phyloP scores from a whole-genome alignment of 2,888 invertebrate genomes.

The Synergus laeviventris region DNA sequence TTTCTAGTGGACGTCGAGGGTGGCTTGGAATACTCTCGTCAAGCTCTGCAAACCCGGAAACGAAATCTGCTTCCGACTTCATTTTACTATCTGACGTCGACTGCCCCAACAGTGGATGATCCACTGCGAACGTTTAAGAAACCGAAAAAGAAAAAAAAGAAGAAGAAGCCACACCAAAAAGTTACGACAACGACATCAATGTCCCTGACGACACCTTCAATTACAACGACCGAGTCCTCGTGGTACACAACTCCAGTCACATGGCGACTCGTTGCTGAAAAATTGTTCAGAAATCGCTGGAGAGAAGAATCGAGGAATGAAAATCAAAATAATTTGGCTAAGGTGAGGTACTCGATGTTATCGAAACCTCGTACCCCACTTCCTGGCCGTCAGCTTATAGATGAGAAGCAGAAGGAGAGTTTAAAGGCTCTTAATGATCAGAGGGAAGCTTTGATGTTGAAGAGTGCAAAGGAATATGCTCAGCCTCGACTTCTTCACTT shows the following conservation, averaged over 20 bases:
- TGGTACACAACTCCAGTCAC: background rate
- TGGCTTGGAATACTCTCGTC: constrained; percentile 34
- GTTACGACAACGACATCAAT: constrained; percentile 17
- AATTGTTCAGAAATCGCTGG: constrained; percentile 41
- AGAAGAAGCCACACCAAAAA: constrained; percentile 41
- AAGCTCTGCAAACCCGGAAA: constrained; percentile 39
- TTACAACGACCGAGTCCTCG: constrained; percentile 42
- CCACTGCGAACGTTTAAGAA: constrained; percentile 47
- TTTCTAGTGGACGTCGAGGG: constrained; percentile 49
- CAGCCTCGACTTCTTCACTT: constrained; percentile 51
- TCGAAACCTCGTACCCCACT: constrained; percentile 23
- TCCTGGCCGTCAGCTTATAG: constrained; percentile 28
- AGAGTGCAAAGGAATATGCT: constrained; percentile 44
- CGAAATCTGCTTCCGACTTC: constrained; percentile 44
- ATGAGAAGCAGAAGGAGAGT: constrained; percentile 44
- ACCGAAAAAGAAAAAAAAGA: constrained; percentile 43
- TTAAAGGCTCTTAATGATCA: constrained; percentile 41
- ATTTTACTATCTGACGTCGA: constrained; percentile 5
- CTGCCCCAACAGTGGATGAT: constrained; percentile 20
- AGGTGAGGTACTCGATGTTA: constrained; percentile 9
- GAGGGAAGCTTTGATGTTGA: constrained; percentile 40
- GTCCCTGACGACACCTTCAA: constrained; percentile 1
- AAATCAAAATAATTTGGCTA: background rate
- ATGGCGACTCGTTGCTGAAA: constrained; percentile 46
- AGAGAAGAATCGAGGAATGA: constrained; percentile 28